A percentile compares a stretch with the other conserved stretches of the same genome.
These are phyloP conservation scores for Dromaius novaehollandiae DNA, from an alignment of 2,113 vertebrate species.

Conservation along the genomic window DNA sequence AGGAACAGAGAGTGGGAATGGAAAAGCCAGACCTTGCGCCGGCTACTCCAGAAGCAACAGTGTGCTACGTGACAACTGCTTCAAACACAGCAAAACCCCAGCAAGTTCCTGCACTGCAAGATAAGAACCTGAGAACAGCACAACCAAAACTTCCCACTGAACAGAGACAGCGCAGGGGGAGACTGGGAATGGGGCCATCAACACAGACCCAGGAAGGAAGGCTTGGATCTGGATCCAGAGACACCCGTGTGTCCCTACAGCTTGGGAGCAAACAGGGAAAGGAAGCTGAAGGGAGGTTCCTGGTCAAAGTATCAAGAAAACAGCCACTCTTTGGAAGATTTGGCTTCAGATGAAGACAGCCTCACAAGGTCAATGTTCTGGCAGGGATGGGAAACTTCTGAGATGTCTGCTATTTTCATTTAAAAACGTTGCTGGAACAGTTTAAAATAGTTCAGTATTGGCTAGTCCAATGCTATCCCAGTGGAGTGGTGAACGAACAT, in stretches of 20 bases:
- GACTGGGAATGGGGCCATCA: neutral
- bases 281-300: neutral
- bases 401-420: neutral
- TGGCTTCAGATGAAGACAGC: neutral
- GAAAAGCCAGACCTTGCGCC: neutral
- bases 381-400: neutral
- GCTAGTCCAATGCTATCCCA: no score
- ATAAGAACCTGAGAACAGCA: neutral
- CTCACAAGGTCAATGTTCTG: neutral
- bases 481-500: neutral
- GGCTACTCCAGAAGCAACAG: accelerated
- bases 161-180: neutral
- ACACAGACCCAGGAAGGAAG: neutral
- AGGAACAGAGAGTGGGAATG: accelerated
- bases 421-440: neutral
- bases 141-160: neutral
- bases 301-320: neutral
- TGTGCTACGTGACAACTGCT: neutral
- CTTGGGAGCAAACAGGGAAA: neutral
- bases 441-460: neutral
- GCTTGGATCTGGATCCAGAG: neutral
- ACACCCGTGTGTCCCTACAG: accelerated
- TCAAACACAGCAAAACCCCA: neutral
- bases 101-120: neutral
- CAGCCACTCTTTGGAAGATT: neutral